These are phyloP conservation scores for Peribatodes rhomboidaria DNA, from an alignment of 2,888 invertebrate genomes.

Conservation along the genomic window DNA sequence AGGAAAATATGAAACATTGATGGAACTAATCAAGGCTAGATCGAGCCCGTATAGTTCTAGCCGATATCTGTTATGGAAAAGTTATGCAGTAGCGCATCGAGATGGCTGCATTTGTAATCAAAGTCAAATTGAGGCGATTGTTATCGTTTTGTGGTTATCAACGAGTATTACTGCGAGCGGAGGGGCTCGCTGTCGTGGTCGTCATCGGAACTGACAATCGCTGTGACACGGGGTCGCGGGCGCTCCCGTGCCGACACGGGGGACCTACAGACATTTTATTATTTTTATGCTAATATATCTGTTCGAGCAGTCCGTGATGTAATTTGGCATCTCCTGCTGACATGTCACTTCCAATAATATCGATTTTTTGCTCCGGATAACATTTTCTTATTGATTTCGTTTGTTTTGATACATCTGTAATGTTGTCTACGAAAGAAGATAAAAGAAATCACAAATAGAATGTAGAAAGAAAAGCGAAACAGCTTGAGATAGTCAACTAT, in stretches of 20 bases:
- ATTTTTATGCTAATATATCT: slow-evolving; percentile 79
- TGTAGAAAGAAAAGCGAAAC: background rate
- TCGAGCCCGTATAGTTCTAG: slow-evolving; percentile 25
- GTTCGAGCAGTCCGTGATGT: slow-evolving; percentile 65
- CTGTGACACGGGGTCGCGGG: slow-evolving; percentile 67
- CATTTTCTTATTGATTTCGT: slow-evolving; percentile 2
- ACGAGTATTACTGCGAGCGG: slow-evolving; percentile 51
- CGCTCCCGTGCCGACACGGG: slow-evolving; percentile 60
- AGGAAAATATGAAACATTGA: slow-evolving; percentile 35
- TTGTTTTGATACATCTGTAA: background rate
- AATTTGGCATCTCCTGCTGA: slow-evolving; percentile 58
- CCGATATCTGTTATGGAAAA: slow-evolving; percentile 14
- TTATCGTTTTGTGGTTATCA: slow-evolving; percentile 49
- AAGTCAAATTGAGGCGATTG: slow-evolving; percentile 43
- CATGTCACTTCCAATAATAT: slow-evolving; percentile 39
- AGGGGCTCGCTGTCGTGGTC: slow-evolving; percentile 55
- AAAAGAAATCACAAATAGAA: background rate
- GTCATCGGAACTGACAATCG: slow-evolving; percentile 65
- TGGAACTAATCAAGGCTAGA: slow-evolving; percentile 38
- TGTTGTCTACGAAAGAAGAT: background rate
- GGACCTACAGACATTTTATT: slow-evolving; percentile 75
- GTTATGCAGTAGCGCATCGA: slow-evolving; percentile 25
- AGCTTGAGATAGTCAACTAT: slow-evolving; percentile 4
- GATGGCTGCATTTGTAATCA: slow-evolving; percentile 32
- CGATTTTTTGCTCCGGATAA: slow-evolving; percentile 18